Evolutionary conservation across 2,888 invertebrate genomes (phyloP).

Genomic region (Caradrina kadenii): DNA sequence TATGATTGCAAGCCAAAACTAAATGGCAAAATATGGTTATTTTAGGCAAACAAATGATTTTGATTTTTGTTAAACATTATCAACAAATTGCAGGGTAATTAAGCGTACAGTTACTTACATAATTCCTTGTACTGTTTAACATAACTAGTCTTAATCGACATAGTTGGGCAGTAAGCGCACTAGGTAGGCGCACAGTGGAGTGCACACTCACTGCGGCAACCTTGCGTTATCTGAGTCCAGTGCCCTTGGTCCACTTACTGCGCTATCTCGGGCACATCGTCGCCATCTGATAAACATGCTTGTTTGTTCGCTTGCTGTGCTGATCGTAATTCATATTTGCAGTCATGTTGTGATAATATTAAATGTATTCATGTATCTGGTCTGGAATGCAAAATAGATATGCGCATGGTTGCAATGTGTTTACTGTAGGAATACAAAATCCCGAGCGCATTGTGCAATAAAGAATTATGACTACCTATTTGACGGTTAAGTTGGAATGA

Average conservation of each 20-base stretch:
- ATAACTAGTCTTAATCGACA: slow-evolving; percentile 40
- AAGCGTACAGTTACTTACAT: slow-evolving; percentile 27
- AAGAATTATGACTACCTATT: slow-evolving; percentile 13
- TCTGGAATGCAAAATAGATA: slow-evolving; percentile 53
- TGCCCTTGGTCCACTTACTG: slow-evolving; percentile 88
- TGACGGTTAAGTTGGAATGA: neutral
- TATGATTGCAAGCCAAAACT: too few species aligned
- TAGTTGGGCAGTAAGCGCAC: slow-evolving; percentile 36
- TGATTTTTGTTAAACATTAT: neutral
- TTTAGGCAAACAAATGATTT: too few species aligned
- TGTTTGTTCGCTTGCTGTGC: slow-evolving; percentile 68
- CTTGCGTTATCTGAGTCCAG: slow-evolving; percentile 84
- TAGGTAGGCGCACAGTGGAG: slow-evolving; percentile 48
- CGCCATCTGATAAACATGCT: slow-evolving; percentile 84
- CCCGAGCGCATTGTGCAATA: slow-evolving; percentile 3
- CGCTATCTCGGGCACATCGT: slow-evolving; percentile 83
- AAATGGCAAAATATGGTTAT: too few species aligned
- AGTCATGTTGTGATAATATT: slow-evolving; percentile 57
- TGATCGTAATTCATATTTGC: slow-evolving; percentile 64
- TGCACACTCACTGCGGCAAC: slow-evolving; percentile 73
- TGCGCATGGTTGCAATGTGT: slow-evolving; percentile 36
- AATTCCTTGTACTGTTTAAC: slow-evolving; percentile 35
- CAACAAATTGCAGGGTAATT: neutral
- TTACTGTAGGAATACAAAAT: slow-evolving; percentile 26
- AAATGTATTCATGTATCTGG: slow-evolving; percentile 58